Percentiles rank a stretch among this genome's conserved stretches.
phyloP scores from a whole-genome alignment of 2,888 invertebrate species.

The Agapetus fuscipes region DNA sequence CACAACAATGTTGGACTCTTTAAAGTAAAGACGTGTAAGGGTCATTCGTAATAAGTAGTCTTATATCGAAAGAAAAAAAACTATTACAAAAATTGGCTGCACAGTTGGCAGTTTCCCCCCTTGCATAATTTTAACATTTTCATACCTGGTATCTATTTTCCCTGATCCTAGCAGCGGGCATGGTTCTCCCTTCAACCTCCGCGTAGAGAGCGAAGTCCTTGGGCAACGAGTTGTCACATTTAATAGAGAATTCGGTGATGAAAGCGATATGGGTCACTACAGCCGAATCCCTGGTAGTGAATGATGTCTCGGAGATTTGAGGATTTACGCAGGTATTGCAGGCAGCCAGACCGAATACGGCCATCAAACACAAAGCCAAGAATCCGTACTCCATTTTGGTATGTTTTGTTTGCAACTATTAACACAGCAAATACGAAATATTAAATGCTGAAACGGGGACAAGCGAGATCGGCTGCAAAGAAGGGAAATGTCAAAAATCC shows the following conservation, averaged over 20 bases:
- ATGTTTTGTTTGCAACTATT: no score
- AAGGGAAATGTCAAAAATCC: no score
- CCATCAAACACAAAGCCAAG: conserved; percentile 5
- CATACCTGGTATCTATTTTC: conserved; percentile 74
- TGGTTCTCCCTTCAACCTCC: conserved; percentile 76
- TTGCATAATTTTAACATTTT: no score
- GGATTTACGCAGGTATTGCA: conserved; percentile 45
- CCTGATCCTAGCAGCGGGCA: conserved; percentile 72
- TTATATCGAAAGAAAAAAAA: no score
- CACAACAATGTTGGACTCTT: no score
- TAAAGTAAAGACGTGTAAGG: no score
- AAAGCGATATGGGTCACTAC: conserved; percentile 84
- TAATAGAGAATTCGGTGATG: conserved; percentile 80
- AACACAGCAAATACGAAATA: no score
- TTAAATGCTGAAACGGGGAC: no score
- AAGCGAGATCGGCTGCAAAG: no score
- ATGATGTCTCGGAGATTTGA: conserved; percentile 65
- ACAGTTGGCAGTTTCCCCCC: no score
- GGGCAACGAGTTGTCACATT: conserved; percentile 58
- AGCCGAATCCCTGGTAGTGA: conserved; percentile 89
- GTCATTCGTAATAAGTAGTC: no score
- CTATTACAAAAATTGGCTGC: no score
- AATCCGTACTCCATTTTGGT: neutral
- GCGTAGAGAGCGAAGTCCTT: conserved; percentile 74
- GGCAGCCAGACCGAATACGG: conserved; percentile 25